Evolutionary conservation across 2,888 invertebrate species (phyloP).

Genomic region (Brachyopa scutellaris): DNA sequence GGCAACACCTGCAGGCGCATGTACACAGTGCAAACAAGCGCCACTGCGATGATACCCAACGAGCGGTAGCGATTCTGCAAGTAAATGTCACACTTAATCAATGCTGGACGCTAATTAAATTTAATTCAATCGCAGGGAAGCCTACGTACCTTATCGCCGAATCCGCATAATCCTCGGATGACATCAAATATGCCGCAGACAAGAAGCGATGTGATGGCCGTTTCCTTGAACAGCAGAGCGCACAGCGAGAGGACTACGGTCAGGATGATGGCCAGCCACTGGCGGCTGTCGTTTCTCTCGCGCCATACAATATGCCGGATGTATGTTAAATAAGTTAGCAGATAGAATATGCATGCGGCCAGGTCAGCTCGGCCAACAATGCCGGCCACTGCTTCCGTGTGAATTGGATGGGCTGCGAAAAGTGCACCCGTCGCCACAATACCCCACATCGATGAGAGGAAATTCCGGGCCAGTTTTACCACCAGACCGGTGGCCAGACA

Average conservation of each 20-base stretch:
- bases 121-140: constrained; percentile 59
- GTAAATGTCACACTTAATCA: constrained; percentile 57
- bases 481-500: constrained; percentile 92
- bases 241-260: constrained; percentile 87
- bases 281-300: constrained; percentile 82
- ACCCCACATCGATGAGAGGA: constrained; percentile 87
- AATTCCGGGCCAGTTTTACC: constrained; percentile 88
- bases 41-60: constrained; percentile 86
- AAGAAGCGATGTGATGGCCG: constrained; percentile 94
- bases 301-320: constrained; percentile 88
- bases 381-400: constrained; percentile 98
- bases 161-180: constrained; percentile 83
- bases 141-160: constrained; percentile 83
- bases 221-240: constrained; percentile 97
- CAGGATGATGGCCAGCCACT: constrained; percentile 85
- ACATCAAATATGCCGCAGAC: constrained; percentile 95
- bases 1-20: constrained; percentile 91
- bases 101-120: constrained; percentile 70
- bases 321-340: constrained; percentile 93
- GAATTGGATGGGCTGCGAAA: constrained; percentile 97
- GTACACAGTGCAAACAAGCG: constrained; percentile 87
- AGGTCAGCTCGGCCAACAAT: constrained; percentile 97
- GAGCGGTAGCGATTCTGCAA: constrained; percentile 88
- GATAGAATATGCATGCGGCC: constrained; percentile 94
- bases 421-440: constrained; percentile 90